Evolutionary conservation across 2,797 vertebrate species (phyloP).

Genomic region (Parauchenoglanis punctatus): DNA sequence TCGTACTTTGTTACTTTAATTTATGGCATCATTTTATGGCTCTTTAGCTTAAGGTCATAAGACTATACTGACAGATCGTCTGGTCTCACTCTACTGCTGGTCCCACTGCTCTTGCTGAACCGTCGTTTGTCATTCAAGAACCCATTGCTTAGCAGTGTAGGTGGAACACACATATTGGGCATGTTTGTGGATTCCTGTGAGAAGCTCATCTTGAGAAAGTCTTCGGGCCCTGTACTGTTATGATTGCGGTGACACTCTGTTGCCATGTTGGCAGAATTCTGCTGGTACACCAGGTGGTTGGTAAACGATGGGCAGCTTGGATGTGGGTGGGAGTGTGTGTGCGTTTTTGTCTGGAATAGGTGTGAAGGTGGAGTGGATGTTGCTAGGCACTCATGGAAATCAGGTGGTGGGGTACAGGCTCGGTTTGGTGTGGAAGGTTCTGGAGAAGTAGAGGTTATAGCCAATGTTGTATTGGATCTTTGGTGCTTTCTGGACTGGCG

Average conservation of each 20-base stretch:
- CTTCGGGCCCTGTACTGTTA: slow-evolving; percentile 70
- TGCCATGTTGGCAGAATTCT: slow-evolving; percentile 88
- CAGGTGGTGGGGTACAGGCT: slow-evolving; percentile 84
- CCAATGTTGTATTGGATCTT: not conserved
- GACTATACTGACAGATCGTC: slow-evolving; percentile 88
- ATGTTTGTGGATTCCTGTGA: slow-evolving; percentile 68
- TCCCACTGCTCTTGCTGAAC: slow-evolving; percentile 84
- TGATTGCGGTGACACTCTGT: slow-evolving; percentile 81
- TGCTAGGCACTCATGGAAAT: slow-evolving; percentile 86
- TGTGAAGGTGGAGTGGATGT: slow-evolving; percentile 66
- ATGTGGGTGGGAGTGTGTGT: slow-evolving; percentile 54
- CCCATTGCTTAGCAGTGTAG: slow-evolving; percentile 59
- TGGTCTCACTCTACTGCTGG: slow-evolving; percentile 86
- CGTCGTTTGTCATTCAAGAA: slow-evolving; percentile 84
- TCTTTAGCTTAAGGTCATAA: not conserved
- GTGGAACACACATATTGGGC: slow-evolving; percentile 58
- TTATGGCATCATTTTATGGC: not conserved
- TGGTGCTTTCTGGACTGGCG: slow-evolving; percentile 57
- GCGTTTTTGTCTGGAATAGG: slow-evolving; percentile 65
- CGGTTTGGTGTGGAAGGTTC: slow-evolving; percentile 58
- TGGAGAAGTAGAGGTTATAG: slow-evolving; percentile 60
- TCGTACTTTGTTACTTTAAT: not conserved
- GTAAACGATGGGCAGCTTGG: slow-evolving; percentile 81
- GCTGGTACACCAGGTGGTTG: slow-evolving; percentile 83
- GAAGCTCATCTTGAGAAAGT: slow-evolving; percentile 80